Evolutionary conservation across 2,888 invertebrate genomes (phyloP), one percentile per base, ranked within the genome.

Genomic region (Lucinisca nassula): DNA sequence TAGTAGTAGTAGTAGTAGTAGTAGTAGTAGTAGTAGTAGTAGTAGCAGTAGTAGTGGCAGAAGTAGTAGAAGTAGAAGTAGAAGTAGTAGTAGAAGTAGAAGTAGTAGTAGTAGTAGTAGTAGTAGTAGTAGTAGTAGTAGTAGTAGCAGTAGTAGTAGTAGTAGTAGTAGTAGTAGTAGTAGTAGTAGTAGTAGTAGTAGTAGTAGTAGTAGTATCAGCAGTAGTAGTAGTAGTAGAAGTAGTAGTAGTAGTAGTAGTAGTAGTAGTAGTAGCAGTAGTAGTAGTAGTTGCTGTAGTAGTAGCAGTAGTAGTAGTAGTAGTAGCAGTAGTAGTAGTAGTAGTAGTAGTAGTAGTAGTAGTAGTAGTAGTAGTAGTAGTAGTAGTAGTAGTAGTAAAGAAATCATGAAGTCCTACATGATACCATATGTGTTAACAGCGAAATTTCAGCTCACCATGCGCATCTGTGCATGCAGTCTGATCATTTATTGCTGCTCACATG

Each of bases 161-260:
- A 80, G 80, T 73, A 73, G 80, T 55, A 73, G 80, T 73, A 73
- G 80, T 73, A 72, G 73, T 73, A 74, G 80, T 40, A 74, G 73
- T 73, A 74, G 80, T 24, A 73, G 73, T 45, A 74, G 80, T 73
- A 74, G 70, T 74, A 74, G 80, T 40, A 74, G 73, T 38, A 74
- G 80, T 24, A 74, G 80, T 45, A 45, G 45, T 45, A 45, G 45
- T 45, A 45, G 45, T 45, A 45, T 8, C 14, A 45, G 45, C 14
- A 45, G 45, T 38, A 51, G 80, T 74, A 74, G 55, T 37, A 80
- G 74, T 40, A 73, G 73, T 74, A 80, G 80, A 32, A 80, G 80
- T 74, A 74, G 79, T 82, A 70, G 83, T 81, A 40, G 67, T 73
- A 61, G 45, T 45, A 45, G 45, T 45, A 45, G 45, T 45, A 45